Percentiles rank a stretch among this genome's conserved stretches.
Evolutionary conservation across 2,888 invertebrate genomes (phyloP).

Genomic region (Thereva nobilitata): DNA sequence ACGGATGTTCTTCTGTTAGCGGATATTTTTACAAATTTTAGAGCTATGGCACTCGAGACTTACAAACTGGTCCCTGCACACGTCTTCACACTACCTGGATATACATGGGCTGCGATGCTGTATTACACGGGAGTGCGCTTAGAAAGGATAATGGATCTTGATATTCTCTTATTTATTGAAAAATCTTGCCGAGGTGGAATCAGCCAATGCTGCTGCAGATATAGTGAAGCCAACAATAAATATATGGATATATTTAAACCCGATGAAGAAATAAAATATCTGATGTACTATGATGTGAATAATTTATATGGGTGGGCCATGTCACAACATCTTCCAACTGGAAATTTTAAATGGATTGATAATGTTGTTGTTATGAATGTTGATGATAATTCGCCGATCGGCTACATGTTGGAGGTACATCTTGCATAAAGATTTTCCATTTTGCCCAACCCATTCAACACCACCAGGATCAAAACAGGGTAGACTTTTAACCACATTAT

Average conservation of each 20-base stretch:
- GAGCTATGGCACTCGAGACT: not conserved
- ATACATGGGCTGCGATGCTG: conserved; percentile 3
- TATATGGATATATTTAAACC: conserved; percentile 45
- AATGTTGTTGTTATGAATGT: conserved; percentile 37
- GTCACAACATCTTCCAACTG: conserved; percentile 47
- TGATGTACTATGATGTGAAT: conserved; percentile 51
- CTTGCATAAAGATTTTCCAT: conserved; percentile 7
- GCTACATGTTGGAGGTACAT: conserved; percentile 44
- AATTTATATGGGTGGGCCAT: conserved; percentile 52
- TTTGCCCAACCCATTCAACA: not conserved
- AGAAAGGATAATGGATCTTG: not conserved
- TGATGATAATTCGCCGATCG: conserved; percentile 39
- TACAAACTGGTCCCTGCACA: conserved; percentile 4
- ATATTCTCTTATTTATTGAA: conserved; percentile 38
- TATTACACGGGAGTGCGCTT: not conserved
- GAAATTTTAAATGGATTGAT: conserved; percentile 48
- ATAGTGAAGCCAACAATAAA: conserved; percentile 50
- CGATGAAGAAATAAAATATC: conserved; percentile 42
- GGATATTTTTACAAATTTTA: conserved; percentile 42
- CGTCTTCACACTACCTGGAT: not conserved
- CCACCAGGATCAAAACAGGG: not conserved
- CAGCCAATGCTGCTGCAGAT: conserved; percentile 43
- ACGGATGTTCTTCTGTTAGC: conserved; percentile 50
- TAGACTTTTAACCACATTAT: conserved; percentile 45
- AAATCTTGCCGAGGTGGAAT: conserved; percentile 49